Evolutionary conservation across 2,888 invertebrate genomes (phyloP).

Genomic region (Nemurella pictetii): DNA sequence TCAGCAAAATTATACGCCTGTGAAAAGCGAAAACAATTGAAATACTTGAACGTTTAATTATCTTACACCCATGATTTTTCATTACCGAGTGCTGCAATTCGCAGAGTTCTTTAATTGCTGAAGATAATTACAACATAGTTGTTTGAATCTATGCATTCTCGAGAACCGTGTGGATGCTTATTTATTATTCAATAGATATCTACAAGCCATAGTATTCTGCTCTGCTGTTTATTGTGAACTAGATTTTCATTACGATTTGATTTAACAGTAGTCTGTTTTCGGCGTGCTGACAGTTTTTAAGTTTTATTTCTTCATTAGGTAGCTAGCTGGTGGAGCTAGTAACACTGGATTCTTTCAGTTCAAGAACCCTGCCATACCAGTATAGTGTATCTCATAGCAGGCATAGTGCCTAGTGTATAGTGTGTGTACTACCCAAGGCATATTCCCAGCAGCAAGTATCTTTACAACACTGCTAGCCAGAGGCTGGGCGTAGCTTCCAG

Average conservation of each 20-base stretch:
- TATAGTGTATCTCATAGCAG: too few species aligned
- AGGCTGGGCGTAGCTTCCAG: too few species aligned
- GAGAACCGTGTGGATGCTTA: background rate
- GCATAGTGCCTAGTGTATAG: too few species aligned
- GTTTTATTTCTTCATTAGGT: conserved; percentile 28
- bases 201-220: background rate
- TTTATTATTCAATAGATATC: background rate
- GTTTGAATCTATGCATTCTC: background rate
- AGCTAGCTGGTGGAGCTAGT: background rate
- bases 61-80: background rate
- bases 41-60: background rate
- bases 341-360: conserved; percentile 14
- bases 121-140: background rate
- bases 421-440: too few species aligned
- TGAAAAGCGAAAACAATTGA: conserved; percentile 1
- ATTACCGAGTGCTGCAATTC: background rate
- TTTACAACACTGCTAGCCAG: too few species aligned
- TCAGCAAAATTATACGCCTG: background rate
- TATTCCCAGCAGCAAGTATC: too few species aligned
- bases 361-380: background rate
- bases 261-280: background rate
- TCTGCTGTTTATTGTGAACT: background rate
- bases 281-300: background rate
- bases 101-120: too few species aligned
- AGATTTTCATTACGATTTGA: conserved; percentile 27